Evolutionary conservation across 2,797 vertebrate species (phyloP), one percentile per base, ranked within the genome.

Genomic region (Sardinella longiceps): DNA sequence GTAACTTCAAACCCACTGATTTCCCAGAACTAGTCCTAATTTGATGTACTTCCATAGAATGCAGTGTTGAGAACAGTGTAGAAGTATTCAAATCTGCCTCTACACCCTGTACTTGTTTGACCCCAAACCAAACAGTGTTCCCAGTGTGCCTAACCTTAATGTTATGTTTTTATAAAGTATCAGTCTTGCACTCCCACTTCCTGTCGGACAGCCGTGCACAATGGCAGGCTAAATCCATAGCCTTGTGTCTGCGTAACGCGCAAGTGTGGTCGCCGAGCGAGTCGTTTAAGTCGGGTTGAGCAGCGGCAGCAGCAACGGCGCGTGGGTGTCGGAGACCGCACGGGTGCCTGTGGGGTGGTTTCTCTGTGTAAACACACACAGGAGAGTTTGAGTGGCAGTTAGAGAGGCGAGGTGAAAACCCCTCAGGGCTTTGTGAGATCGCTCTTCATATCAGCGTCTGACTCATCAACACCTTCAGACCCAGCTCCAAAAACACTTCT

Each of bases 61-160:
- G 48, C 12, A 50, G 9, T 50, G 12, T 14, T 50, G 12, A 50
- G 48, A 11, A 50, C 48, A 9, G 9, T 50, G 48, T 10, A 50
- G 12, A 50, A 12, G 48, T 50, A 50, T 9, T 50, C 48, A 10
- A 50, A 9, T 11, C 9, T 11, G 48, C 12, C 12, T 50, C 48
- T 50, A 10, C 48, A 50, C 48, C 48, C 48, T 50, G 48, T 50
- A 50, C 48, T 50, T 50, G 48, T 50, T 50, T 50, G 48, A 50
- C 48, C 48, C 48, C 48, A 63, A 63, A 63, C 25, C 60, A 63
- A 66, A 28, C n/a, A 28, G 25, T 30, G 60, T 63, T 63, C 60
- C 60, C 60, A 63, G 30, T n/a, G n/a, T n/a, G 28, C 63, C 63
- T 33, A 70, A 70, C 63, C 63, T 30, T 70, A 70, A 70, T 70